Conservation (phyloP, 1,140 invertebrate species). For the Euura saliciscinereae region DNA sequence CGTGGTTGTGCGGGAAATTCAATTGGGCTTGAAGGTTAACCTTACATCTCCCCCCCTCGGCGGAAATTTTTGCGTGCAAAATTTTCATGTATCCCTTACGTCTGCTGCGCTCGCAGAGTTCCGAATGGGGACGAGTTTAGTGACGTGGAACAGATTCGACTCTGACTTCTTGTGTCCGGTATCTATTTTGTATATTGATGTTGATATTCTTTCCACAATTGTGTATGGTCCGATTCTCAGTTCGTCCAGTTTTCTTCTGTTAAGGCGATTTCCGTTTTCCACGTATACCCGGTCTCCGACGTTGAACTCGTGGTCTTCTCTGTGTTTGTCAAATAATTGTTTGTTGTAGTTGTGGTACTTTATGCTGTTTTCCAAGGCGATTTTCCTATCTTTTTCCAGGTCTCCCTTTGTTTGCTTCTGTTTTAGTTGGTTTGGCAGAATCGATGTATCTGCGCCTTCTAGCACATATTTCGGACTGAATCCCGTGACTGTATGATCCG, state of each 20-base stretch:
- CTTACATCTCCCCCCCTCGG: conserved; percentile 11
- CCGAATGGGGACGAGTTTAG: conserved; percentile 10
- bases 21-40: neutral
- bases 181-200: conserved; percentile 19
- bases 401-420: conserved; percentile 21
- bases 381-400: conserved; percentile 22
- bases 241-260: conserved; percentile 30
- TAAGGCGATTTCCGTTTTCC: conserved; percentile 28
- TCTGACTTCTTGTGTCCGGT: conserved; percentile 17
- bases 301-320: conserved; percentile 22
- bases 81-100: neutral
- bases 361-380: conserved; percentile 32
- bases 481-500: conserved; percentile 8
- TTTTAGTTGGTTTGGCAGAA: conserved; percentile 38
- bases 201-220: conserved; percentile 21
- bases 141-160: conserved; percentile 1
- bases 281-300: conserved; percentile 25
- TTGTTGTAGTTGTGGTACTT: no score
- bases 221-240: conserved; percentile 26
- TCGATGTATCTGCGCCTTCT: conserved; percentile 32
- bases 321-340: conserved; percentile 22
- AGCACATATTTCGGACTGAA: conserved; percentile 16
- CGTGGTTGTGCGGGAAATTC: no score
- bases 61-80: neutral
- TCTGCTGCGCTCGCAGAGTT: no score